Base-by-base conservation (phyloP, 2,797 vertebrate species). In the Oreonectes daqikongensis region DNA sequence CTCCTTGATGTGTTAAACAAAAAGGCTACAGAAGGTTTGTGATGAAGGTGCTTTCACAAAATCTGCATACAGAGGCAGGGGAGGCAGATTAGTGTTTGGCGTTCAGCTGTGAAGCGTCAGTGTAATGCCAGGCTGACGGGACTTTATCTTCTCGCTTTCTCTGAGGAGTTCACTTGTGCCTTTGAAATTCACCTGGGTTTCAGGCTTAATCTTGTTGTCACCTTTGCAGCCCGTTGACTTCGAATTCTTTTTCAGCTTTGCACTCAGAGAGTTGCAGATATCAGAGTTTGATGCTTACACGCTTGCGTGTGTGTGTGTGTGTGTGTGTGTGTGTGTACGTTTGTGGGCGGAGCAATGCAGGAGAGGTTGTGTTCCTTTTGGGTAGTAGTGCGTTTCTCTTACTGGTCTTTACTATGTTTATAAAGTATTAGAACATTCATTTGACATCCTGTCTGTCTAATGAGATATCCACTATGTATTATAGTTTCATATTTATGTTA, bases 41-140 rank as follows among this genome's bases (percentile, higher is more conserved):
- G 74, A 72, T 50, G 70, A 79, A 77, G 30, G 7, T 35, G 63
- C 38, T 76, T 76, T 77, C 15, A 52, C 20, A 73, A 52, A 66
- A 64, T 79, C 65, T 66, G 42, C 75, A 60, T 55, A 28, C 48
- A 72, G 63, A 52, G 61, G 50, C 40, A 59, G 53, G 35, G 20
- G 52, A 79, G 66, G 55, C 20, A 8, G 84, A 87, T 86, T 85
- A 87, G 86, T 72, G 79, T 83, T 64, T 35, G 14, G 59, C 75
- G 78, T 84, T 80, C 40, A 72, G 77, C 22, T 52, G 22, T 55
- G 69, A 66, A 67, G 77, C 68, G 63, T 40, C 32, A 55, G 57
- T 83, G 78, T 78, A 20, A 72, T 69, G 79, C 69, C 8, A 66
- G 77, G 68, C 68, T 79, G 68, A 70, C 72, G 71, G 65, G 57